Evolutionary conservation across 2,797 vertebrate genomes (phyloP).

Genomic region (Synanceia verrucosa): DNA sequence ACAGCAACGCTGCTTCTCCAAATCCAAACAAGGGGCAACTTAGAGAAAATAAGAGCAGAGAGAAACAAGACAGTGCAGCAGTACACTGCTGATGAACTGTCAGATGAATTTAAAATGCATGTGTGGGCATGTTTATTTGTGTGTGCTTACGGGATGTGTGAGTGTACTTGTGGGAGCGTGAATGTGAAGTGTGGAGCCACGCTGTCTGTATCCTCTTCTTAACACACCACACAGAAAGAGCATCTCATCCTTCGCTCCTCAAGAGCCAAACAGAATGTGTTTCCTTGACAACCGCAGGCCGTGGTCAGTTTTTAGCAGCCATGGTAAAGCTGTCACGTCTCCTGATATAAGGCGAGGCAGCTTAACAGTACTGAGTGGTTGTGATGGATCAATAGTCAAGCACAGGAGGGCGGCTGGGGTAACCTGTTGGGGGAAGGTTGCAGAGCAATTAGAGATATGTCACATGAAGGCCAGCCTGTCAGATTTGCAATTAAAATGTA

Average conservation of each 20-base stretch:
- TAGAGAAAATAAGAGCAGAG: background rate
- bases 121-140: constrained; percentile 66
- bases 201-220: constrained; percentile 54
- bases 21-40: constrained; percentile 44
- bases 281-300: constrained; percentile 69
- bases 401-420: constrained; percentile 5
- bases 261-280: constrained; percentile 68
- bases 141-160: constrained; percentile 45
- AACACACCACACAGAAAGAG: constrained; percentile 55
- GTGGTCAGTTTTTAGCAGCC: constrained; percentile 46
- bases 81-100: background rate
- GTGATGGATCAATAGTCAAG: constrained; percentile 46
- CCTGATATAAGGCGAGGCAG: constrained; percentile 15
- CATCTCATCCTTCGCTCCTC: constrained; percentile 60
- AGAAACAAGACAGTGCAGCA: background rate
- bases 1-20: constrained; percentile 25
- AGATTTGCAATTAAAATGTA: constrained; percentile 52
- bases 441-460: constrained; percentile 46
- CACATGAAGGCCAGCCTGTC: constrained; percentile 32
- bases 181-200: constrained; percentile 57
- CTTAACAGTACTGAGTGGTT: constrained; percentile 36
- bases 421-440: constrained; percentile 35
- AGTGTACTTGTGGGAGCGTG: constrained; percentile 47
- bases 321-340: constrained; percentile 44
- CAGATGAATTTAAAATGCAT: constrained; percentile 33